Percentiles rank a stretch among this genome's conserved stretches.
Evolutionary conservation across 1,140 invertebrate genomes (phyloP).

Genomic region (Procambarus clarkii): DNA sequence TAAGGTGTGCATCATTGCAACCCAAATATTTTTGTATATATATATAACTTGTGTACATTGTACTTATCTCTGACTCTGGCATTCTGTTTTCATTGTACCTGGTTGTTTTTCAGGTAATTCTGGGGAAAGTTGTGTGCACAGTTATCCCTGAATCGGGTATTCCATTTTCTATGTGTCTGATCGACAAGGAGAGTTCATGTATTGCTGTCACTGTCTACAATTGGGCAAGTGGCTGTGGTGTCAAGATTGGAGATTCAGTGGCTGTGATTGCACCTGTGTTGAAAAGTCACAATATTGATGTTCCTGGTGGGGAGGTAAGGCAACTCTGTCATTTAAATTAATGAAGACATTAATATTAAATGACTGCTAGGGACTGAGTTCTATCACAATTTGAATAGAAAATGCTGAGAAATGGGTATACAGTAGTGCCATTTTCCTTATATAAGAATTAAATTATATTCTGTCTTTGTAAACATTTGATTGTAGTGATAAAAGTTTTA

Average conservation of each 20-base stretch:
- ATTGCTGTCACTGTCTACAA: constrained; percentile 89
- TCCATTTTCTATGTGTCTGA: constrained; percentile 83
- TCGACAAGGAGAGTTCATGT: constrained; percentile 84
- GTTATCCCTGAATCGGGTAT: constrained; percentile 72
- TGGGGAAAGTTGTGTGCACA: constrained; percentile 72
- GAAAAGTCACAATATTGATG: constrained; percentile 75
- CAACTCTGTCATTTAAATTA: background rate
- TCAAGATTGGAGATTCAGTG: constrained; percentile 89
- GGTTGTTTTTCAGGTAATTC: constrained; percentile 49
- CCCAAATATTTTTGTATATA: too few relatives aligned
- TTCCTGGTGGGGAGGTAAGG: constrained; percentile 31
- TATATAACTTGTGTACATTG: too few relatives aligned
- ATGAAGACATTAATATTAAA: background rate
- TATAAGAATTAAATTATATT: too few relatives aligned
- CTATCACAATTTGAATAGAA: too few relatives aligned
- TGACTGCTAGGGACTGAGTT: too few relatives aligned
- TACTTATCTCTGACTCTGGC: too few relatives aligned
- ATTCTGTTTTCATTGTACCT: too few relatives aligned
- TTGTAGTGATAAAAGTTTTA: too few relatives aligned
- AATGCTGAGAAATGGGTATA: too few relatives aligned
- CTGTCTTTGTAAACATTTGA: too few relatives aligned
- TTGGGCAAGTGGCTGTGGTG: constrained; percentile 86
- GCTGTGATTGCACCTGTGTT: constrained; percentile 85
- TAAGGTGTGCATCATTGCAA: too few relatives aligned
- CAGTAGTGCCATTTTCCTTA: too few relatives aligned